A percentile compares a stretch with the other conserved stretches of the same genome.
Conservation (phyloP, 2,797 vertebrate genomes). For the Allobates femoralis region DNA sequence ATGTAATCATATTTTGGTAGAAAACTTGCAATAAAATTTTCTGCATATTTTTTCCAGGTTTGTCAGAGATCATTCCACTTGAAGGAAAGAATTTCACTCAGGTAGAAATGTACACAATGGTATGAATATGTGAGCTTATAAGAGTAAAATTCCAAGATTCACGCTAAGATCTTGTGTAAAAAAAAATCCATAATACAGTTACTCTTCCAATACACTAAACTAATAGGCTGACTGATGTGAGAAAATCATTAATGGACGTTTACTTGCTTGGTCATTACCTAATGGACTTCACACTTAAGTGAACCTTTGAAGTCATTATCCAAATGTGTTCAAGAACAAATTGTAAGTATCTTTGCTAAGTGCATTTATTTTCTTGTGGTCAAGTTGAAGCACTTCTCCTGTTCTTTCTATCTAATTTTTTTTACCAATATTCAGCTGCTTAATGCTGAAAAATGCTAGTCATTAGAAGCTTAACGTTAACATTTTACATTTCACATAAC, state of each 20-base stretch:
- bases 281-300: conserved; percentile 40
- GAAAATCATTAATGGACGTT: conserved; percentile 29
- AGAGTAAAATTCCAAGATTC: neutral
- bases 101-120: neutral
- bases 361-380: conserved; percentile 21
- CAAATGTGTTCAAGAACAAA: conserved; percentile 27
- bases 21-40: too few species aligned
- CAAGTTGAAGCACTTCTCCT: conserved; percentile 10
- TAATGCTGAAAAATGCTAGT: neutral
- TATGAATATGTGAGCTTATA: neutral
- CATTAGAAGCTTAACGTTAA: neutral
- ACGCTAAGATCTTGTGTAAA: neutral
- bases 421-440: neutral
- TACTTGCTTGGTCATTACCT: conserved; percentile 30
- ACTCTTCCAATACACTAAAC: conserved; percentile 10
- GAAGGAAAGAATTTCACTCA: neutral
- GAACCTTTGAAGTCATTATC: conserved; percentile 19
- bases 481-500: neutral
- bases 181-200: conserved; percentile 7
- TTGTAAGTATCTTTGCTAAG: conserved; percentile 17
- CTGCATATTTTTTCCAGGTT: too few species aligned
- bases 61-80: too few species aligned
- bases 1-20: too few species aligned
- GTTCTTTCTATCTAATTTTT: neutral
- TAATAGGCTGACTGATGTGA: conserved; percentile 34